Base-by-base conservation (phyloP, 2,797 vertebrate genomes). In the Neosalanx taihuensis region DNA sequence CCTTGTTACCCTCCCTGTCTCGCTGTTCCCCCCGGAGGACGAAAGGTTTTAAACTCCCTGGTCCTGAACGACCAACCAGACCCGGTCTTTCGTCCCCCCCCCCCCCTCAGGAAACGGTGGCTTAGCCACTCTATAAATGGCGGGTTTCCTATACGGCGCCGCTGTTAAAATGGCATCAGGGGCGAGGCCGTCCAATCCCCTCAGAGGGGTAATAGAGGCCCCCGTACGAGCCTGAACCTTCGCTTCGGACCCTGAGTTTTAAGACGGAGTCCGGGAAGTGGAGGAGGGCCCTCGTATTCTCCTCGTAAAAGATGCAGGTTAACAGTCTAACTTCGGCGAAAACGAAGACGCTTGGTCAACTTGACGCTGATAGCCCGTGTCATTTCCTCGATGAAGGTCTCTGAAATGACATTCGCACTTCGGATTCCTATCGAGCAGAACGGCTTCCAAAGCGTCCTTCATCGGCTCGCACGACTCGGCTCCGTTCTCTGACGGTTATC, bases 71-170 rank as follows among this genome's bases (percentile, higher is more conserved):
- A n/a, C 72, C 71, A 64, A 65, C 74, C 69, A 68, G 73, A 59
- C 37, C 1, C n/a, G 60, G 30, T 70, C 64, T 80, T 81, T 83
- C 66, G 0, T 0, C 64, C 67, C 66, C 72, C 67, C 41, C 72
- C 33, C n/a, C n/a, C n/a, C n/a, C n/a, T 77, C 79, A 83, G 81
- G 80, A 88, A 82, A 85, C 64, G 10, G 57, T 73, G 73, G 71
- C 69, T 79, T 71, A 65, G 56, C 62, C 71, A 53, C 82, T 84
- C 80, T 71, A 71, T 67, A 69, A 58, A 72, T 76, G 68, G 2
- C 10, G 10, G 37, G 10, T 41, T 33, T 41, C 10, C 37, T 41
- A 41, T 12, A 41, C 6, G 37, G 37, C 37, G 37, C 37, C 37
- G 37, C 37, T 41, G 37, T 41, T 2, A 41, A 41, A 41, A 10